Base-by-base conservation (phyloP, 2,797 vertebrate species). In the Ctenopoma multispine region DNA sequence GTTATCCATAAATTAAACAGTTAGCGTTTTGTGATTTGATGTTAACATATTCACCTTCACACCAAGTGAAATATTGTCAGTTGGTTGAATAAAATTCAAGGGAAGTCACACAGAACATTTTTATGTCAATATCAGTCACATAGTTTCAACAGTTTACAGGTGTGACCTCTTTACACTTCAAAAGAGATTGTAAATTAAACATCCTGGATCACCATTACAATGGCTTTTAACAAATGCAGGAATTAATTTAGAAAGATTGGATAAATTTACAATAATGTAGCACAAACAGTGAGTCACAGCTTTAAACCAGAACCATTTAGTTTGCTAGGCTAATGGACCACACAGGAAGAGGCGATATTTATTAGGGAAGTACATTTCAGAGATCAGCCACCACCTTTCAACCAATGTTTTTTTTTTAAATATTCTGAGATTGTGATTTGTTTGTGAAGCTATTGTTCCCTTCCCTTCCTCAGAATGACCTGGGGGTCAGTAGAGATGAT, bases 371-470 rank as follows among this genome's bases (percentile, higher is more conserved):
- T 61, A 64, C 40, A 56, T 79, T 80, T 78, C 77, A 75, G 38
- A 72, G 73, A 72, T 83, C 53, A 70, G 86, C 49, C 85, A 13
- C 72, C 84, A 63, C 81, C 83, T 77, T 74, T 71, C 20, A 63
- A 72, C 72, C 53, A 67, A 61, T 63, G 68, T 60, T 82, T 85
- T 89, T 76, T 85, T 81, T 59, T 67, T 21, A 78, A 72, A 75
- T 80, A 61, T 76, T 87, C 56, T 14, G 47, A 65, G 77, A 82
- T 74, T 67, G 76, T 69, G 54, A 72, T 86, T 77, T 91, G 79
- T 84, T 89, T 87, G 71, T 40, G 46, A 68, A 83, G 68, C 88
- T 67, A 90, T 93, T 93, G 90, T 93, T 91, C 83, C 77, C 67
- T 27, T 77, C 87, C 63, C 89, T 57, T 92, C 84, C 77, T 89